Base-by-base conservation (phyloP, 2,797 vertebrate genomes). In the Ibycter americanus region DNA sequence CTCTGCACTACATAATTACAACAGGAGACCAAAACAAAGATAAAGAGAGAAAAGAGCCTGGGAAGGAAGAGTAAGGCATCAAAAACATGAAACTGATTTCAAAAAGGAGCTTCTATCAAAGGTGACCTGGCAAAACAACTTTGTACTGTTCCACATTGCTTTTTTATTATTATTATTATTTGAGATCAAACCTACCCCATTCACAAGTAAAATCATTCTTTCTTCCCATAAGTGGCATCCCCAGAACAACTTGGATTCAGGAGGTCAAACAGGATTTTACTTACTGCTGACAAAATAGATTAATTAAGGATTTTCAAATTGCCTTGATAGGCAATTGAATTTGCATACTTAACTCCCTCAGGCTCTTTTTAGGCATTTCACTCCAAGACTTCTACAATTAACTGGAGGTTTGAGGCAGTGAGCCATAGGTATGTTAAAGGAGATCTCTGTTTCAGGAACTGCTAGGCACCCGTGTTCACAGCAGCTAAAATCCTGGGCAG, bases 11-110 rank as follows among this genome's bases (percentile, higher is more conserved):
- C n/a, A 15, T 31, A 63, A 84, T 67, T 84, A 67, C 73, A 58
- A 86, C 86, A 46, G 19, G 46, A 81, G 32, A 91, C 40, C 22
- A 84, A 96, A 93, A 91, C 93, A 94, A 91, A 96, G 96, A 93
- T 88, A 87, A 78, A 59, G 70, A 38, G 80, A 76, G 83, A 70
- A 94, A 70, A 73, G 47, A 89, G 88, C 51, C 66, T 89, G 88
- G 66, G 86, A 96, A 93, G 59, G 62, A 93, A 66, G 67, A 89
- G 32, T 34, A 63, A 84, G 55, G 44, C 86, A 67, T 46, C 70
- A 73, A 81, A 94, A 83, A 46, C 54, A 91, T 15, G 42, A 68
- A 81, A 40, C 5, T 40, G 32, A 62, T 52, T 81, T 85, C 34
- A 76, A 87, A 84, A 67, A 76, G 51, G 22, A 83, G 47, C 31